Evolutionary conservation across 2,797 vertebrate genomes (phyloP).

Genomic region (Lycodopsis pacificus): DNA sequence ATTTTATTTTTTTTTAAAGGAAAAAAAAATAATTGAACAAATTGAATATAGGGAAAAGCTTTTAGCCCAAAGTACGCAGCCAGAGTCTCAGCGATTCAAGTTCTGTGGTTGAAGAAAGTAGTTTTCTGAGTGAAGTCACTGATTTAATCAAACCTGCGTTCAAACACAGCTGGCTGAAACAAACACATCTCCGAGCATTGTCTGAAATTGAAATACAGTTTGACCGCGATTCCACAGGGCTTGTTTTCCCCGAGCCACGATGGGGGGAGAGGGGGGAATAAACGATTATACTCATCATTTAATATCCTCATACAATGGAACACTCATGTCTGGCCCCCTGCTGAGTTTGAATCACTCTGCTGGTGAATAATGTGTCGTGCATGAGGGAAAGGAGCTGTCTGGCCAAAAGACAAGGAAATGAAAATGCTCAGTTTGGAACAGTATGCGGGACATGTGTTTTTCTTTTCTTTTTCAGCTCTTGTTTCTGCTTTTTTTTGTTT

Average conservation of each 20-base stretch:
- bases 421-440: slow-evolving; percentile 53
- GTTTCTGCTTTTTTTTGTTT: slow-evolving; percentile 24
- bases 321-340: slow-evolving; percentile 45
- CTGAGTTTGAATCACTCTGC: slow-evolving; percentile 65
- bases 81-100: slow-evolving; percentile 27
- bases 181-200: slow-evolving; percentile 11
- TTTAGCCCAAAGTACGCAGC: not conserved
- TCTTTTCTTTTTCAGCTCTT: slow-evolving; percentile 26
- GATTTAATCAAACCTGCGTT: slow-evolving; percentile 36
- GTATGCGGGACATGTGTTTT: slow-evolving; percentile 43
- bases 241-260: slow-evolving; percentile 45
- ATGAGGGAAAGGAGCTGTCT: slow-evolving; percentile 42
- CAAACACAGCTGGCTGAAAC: slow-evolving; percentile 32
- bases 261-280: slow-evolving; percentile 21
- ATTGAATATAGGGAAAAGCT: slow-evolving; percentile 16
- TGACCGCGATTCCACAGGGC: slow-evolving; percentile 5
- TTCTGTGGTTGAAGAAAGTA: slow-evolving; percentile 37
- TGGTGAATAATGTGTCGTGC: slow-evolving; percentile 65
- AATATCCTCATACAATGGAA: slow-evolving; percentile 60
- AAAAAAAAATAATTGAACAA: slow-evolving; percentile 2
- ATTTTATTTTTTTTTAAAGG: not conserved
- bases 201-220: slow-evolving; percentile 33
- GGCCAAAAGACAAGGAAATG: slow-evolving; percentile 45
- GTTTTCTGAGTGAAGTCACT: slow-evolving; percentile 33
- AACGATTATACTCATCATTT: slow-evolving; percentile 63